Evolutionary conservation across 2,113 vertebrate species (phyloP).

Genomic region (Ailuropoda melanoleuca): DNA sequence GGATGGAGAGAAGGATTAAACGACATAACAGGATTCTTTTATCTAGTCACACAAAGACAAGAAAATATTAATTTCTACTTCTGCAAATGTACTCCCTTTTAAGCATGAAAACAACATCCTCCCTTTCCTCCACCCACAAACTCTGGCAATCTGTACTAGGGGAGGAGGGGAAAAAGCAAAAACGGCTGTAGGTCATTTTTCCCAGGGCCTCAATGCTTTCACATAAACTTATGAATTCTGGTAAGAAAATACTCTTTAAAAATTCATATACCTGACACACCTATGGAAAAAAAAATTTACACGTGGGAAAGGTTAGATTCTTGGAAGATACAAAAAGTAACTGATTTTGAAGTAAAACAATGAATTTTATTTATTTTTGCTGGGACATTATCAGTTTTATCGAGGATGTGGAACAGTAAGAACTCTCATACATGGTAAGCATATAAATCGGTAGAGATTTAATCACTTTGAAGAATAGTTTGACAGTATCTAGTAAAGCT

Average conservation of each 20-base stretch:
- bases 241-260: slow-evolving; percentile 42
- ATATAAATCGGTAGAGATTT: neutral
- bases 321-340: slow-evolving; percentile 2
- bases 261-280: neutral
- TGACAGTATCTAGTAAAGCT: neutral
- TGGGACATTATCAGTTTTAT: slow-evolving; percentile 55
- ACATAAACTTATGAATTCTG: neutral
- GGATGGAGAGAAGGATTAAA: slow-evolving; percentile 72
- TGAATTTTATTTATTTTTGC: neutral
- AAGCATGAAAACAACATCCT: slow-evolving; percentile 33
- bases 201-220: neutral
- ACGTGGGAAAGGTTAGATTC: neutral
- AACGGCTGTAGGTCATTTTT: neutral
- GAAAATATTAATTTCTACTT: slow-evolving; percentile 69
- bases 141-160: neutral
- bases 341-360: slow-evolving; percentile 14
- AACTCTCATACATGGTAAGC: neutral
- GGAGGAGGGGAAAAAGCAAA: neutral
- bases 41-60: slow-evolving; percentile 68
- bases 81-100: slow-evolving; percentile 4
- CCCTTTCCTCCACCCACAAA: slow-evolving; percentile 10
- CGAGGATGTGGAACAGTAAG: slow-evolving; percentile 43
- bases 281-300: slow-evolving; percentile 7
- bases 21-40: slow-evolving; percentile 58
- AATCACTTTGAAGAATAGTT: neutral